Percentiles rank a stretch among this genome's conserved stretches.
Conservation (phyloP, 1,140 invertebrate genomes). For the Heliconius hewitsoni region DNA sequence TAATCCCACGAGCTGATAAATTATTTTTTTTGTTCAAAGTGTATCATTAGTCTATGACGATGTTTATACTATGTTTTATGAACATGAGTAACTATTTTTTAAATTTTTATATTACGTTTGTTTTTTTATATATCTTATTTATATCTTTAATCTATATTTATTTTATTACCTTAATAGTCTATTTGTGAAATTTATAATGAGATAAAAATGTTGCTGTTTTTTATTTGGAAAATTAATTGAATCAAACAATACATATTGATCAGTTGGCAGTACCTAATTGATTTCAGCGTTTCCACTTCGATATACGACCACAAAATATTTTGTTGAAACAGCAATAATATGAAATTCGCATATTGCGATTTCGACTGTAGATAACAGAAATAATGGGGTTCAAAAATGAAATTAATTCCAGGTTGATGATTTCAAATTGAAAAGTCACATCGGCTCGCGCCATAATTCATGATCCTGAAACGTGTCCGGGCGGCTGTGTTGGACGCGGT, state of each 20-base stretch:
- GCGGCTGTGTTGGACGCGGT: conserved; percentile 71
- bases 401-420: conserved; percentile 82
- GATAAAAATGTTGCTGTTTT: background rate
- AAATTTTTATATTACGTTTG: conserved; percentile 10
- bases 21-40: conserved; percentile 29
- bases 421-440: conserved; percentile 82
- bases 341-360: conserved; percentile 78
- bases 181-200: background rate
- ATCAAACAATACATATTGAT: background rate
- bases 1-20: conserved; percentile 32
- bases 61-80: conserved; percentile 16
- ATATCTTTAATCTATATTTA: background rate
- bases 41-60: conserved; percentile 29
- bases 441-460: conserved; percentile 80
- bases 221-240: background rate
- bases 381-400: conserved; percentile 82
- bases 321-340: conserved; percentile 73
- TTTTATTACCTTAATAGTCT: background rate
- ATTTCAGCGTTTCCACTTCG: conserved; percentile 35
- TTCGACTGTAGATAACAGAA: conserved; percentile 77
- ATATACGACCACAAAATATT: conserved; percentile 59
- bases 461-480: conserved; percentile 80
- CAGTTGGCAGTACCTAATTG: conserved; percentile 25
- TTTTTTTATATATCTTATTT: background rate
- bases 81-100: conserved; percentile 28